phyloP scores from a whole-genome alignment of 30 jellyfish, hydroid and myxozoan species.

The Pelagia noctiluca region DNA sequence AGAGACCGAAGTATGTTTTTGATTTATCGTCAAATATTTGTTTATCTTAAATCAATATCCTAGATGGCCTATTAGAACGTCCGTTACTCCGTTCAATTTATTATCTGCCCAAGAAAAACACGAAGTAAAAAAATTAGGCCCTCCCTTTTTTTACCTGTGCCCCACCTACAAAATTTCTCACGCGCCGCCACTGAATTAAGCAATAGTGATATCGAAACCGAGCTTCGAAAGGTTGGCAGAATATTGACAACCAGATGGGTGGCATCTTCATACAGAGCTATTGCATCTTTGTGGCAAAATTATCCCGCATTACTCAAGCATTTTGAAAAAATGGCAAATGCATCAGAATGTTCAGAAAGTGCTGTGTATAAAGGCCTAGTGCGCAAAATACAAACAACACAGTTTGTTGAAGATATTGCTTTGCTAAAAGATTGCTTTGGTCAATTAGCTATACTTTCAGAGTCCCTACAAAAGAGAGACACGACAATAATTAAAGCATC shows the following conservation, averaged over 20 bases:
- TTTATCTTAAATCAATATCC: too few species aligned
- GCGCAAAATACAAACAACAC: conserved; percentile 22
- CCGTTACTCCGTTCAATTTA: too few species aligned
- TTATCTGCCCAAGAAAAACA: too few species aligned
- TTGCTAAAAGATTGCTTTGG: conserved; percentile 55
- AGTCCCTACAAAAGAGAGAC: conserved; percentile 21
- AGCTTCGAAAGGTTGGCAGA: conserved; percentile 30
- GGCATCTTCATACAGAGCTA: conserved; percentile 40
- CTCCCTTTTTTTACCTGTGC: too few species aligned
- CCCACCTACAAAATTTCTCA: too few species aligned
- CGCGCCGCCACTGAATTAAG: too few species aligned
- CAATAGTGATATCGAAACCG: conserved; percentile 19
- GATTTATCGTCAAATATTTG: too few species aligned
- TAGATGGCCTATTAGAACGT: too few species aligned
- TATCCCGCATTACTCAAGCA: conserved; percentile 38
- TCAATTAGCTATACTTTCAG: conserved; percentile 42
- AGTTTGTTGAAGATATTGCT: conserved; percentile 48
- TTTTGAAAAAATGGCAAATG: background rate
- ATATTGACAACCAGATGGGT: conserved; percentile 45
- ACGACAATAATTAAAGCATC: conserved; percentile 20
- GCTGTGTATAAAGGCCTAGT: conserved; percentile 18
- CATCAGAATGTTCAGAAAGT: conserved; percentile 6
- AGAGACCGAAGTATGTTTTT: too few species aligned
- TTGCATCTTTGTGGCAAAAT: conserved; percentile 4
- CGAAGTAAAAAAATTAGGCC: too few species aligned